Base-by-base conservation (phyloP, 1,140 invertebrate genomes). In the Armadillidium nasatum region DNA sequence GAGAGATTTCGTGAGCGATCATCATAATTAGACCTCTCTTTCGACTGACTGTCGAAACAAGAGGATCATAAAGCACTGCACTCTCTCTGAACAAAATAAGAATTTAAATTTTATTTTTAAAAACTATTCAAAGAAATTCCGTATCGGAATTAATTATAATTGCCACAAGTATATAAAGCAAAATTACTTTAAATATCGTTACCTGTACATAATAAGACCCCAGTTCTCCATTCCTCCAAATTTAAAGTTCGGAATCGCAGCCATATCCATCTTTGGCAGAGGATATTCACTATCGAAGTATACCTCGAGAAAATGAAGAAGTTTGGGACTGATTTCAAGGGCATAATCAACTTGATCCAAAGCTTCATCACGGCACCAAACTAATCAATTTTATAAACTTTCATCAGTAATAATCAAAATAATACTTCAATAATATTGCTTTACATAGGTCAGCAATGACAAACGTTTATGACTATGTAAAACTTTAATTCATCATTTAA, bases 1-100 rank as follows among this genome's bases (percentile, higher is more conserved):
- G 94, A 0, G 93, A 93, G 69, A 96, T 85, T 85, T 96, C 94
- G 82, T 96, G 94, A 0, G 92, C 83, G 9, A 88, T 82, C 10
- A 84, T 81, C 0, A 81, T 73, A 13, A 84, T 83, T 9, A 85
- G 81, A 0, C 75, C 43, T 10, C 83, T 78, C 66, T 84, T 81
- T 44, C 82, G 82, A 22, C 46, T 70, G 10, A 78, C 68, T 4
- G 83, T 83, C 10, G 85, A 81, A 45, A 81, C 82, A 3, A 75
- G 78, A 13, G 82, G 81, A 78, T 89, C 85, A 79, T 85, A 86
- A 19, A 89, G 83, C 75, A 89, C 81, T 4, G 83, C 82, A 4
- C 85, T 86, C 82, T 76, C 76, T 15, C 76, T 76, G 72, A 13
- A 60, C 9, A 10, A 60, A 60, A 33, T 33, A 33, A 33, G 33